Evolutionary conservation across 2,797 vertebrate genomes (phyloP), one percentile per base, ranked within the genome.

Genomic region (Chaetodon trifasciatus): DNA sequence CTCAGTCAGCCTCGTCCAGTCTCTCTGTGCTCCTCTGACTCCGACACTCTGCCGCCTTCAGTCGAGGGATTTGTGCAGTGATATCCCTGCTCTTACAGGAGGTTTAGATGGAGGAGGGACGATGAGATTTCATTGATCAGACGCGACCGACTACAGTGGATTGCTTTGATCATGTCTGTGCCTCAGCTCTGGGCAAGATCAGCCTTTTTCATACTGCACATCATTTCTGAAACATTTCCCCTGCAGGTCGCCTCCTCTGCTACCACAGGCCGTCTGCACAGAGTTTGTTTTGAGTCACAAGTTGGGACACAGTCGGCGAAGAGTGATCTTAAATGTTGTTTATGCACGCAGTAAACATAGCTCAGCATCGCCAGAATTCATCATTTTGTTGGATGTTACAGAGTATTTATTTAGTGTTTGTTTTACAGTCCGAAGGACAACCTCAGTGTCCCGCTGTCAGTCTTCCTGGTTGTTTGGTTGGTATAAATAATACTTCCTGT

Each of bases 81-180:
- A 66, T 70, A 72, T 81, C 4, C n/a, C 11, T 42, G 70, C 58
- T 81, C 78, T 70, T 44, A 42, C 50, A 72, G 47, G 32, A 68
- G 68, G 47, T 64, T 80, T 68, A 83, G 64, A 72, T 28, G 44
- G 9, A 79, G 69, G 50, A 74, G 57, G 28, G 76, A 70, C 76
- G 16, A n/a, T 81, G 75, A 80, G 62, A 81, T 83, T 78, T 78
- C 73, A 86, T 58, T 83, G 82, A 92, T 89, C 73, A 79, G 49
- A 76, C 56, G 78, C 1, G 46, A 66, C 58, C 24, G 76, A 60
- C 50, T 56, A 17, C 11, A 24, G 40, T 70, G 19, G 76, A 60
- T 42, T 70, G 52, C 78, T 86, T 70, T 86, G 78, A 86, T 69
- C 39, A 49, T 32, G 68, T 39, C 28, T 35, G 64, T 17, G 74